Conservation (phyloP, 2,797 vertebrate species). For the Alfaro cultratus region DNA sequence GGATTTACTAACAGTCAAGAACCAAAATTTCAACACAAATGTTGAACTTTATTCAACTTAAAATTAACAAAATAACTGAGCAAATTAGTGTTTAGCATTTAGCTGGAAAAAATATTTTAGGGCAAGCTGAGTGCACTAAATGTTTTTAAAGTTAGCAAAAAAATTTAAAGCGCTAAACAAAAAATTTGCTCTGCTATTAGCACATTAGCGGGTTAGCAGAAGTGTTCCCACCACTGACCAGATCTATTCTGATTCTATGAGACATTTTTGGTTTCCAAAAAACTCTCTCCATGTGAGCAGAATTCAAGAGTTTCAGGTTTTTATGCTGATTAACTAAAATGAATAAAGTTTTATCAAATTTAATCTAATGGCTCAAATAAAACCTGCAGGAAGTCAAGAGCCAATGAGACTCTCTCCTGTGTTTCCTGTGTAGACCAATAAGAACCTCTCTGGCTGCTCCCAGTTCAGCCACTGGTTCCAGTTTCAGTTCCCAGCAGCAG, state of each 20-base stretch:
- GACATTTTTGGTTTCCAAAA: background rate
- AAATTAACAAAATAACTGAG: too few species aligned
- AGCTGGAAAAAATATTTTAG: too few species aligned
- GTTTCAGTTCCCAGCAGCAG: background rate
- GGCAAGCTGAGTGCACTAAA: too few species aligned
- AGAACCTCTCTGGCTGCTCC: background rate
- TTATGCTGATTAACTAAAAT: background rate
- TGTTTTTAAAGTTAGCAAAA: too few species aligned
- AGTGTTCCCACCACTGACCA: background rate
- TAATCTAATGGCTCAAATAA: background rate
- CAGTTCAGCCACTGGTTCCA: background rate
- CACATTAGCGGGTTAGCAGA: too few species aligned
- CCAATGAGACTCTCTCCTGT: background rate
- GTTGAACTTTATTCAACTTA: too few species aligned
- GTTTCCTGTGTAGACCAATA: background rate
- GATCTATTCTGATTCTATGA: background rate
- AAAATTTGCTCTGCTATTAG: too few species aligned
- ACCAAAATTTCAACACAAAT: too few species aligned
- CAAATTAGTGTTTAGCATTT: too few species aligned
- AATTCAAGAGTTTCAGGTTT: background rate
- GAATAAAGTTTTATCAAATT: background rate
- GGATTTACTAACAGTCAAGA: too few species aligned
- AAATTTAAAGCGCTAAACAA: too few species aligned
- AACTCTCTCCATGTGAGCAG: background rate
- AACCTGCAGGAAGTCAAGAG: background rate